Conservation (phyloP, 2,113 vertebrate genomes). For the Paramisgurnus dabryanus region DNA sequence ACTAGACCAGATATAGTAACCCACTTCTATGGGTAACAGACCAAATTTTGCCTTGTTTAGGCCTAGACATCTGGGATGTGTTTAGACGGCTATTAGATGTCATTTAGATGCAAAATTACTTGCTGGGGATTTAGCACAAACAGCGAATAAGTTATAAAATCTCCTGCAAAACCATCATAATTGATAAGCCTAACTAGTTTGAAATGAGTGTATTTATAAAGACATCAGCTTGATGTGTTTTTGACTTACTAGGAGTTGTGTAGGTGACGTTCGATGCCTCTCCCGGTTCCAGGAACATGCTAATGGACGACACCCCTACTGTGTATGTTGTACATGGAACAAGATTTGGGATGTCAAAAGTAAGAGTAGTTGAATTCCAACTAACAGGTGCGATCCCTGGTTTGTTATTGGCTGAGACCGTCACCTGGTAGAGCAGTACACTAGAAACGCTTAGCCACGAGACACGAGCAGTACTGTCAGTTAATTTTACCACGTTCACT, state of each 20-base stretch:
- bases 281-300: conserved; percentile 68
- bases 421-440: conserved; percentile 72
- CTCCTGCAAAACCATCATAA: too few species aligned
- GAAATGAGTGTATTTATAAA: neutral
- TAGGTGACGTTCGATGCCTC: conserved; percentile 62
- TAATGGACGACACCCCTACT: conserved; percentile 72
- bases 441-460: conserved; percentile 64
- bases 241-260: conserved; percentile 72
- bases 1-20: too few species aligned
- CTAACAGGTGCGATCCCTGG: conserved; percentile 18
- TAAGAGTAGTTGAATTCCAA: conserved; percentile 48
- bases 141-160: too few species aligned
- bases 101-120: too few species aligned
- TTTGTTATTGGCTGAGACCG: conserved; percentile 51
- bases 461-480: conserved; percentile 56
- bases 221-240: neutral
- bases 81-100: too few species aligned
- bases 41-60: too few species aligned
- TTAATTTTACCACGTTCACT: conserved; percentile 50
- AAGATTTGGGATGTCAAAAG: conserved; percentile 64
- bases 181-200: too few species aligned
- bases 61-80: too few species aligned
- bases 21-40: too few species aligned
- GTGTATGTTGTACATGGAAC: conserved; percentile 72
- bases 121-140: too few species aligned